Percentiles rank a stretch among this genome's conserved stretches.
Evolutionary conservation across 2,888 invertebrate species (phyloP).

Genomic region (Boloria euphrosyne): DNA sequence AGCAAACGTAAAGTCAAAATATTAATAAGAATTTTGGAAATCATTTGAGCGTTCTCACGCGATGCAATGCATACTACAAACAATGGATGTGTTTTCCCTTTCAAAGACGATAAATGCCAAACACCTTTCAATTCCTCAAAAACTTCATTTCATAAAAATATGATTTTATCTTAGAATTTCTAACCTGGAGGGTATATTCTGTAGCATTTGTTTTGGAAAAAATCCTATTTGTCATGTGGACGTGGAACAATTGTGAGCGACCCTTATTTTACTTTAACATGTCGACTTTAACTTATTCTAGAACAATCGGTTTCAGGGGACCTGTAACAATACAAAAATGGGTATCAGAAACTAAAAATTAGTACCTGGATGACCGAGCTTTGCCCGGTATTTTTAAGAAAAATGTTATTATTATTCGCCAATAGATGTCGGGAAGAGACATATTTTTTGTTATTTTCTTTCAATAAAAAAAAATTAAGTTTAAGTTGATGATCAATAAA

Average conservation of each 20-base stretch:
- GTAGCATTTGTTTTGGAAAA: conserved; percentile 30
- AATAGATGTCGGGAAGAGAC: too few relatives aligned
- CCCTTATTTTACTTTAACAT: conserved; percentile 37
- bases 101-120: not conserved
- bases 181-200: conserved; percentile 43
- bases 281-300: conserved; percentile 35
- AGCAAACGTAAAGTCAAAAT: conserved; percentile 14
- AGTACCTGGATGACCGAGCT: too few relatives aligned
- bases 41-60: conserved; percentile 19
- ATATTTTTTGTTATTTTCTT: too few relatives aligned
- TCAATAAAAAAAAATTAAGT: too few relatives aligned
- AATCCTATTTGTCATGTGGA: conserved; percentile 64
- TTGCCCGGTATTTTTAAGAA: too few relatives aligned
- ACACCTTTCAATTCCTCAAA: conserved; percentile 12
- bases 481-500: too few relatives aligned
- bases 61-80: not conserved
- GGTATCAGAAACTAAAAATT: too few relatives aligned
- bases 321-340: conserved; percentile 39
- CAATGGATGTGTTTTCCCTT: not conserved
- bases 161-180: conserved; percentile 37
- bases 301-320: conserved; percentile 43
- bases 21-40: conserved; percentile 26
- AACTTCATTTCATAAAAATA: conserved; percentile 33
- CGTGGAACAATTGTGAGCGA: conserved; percentile 70
- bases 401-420: too few relatives aligned